These are phyloP conservation scores for Neoniphon sammara DNA, from an alignment of 2,797 vertebrate genomes.

Conservation along the genomic window DNA sequence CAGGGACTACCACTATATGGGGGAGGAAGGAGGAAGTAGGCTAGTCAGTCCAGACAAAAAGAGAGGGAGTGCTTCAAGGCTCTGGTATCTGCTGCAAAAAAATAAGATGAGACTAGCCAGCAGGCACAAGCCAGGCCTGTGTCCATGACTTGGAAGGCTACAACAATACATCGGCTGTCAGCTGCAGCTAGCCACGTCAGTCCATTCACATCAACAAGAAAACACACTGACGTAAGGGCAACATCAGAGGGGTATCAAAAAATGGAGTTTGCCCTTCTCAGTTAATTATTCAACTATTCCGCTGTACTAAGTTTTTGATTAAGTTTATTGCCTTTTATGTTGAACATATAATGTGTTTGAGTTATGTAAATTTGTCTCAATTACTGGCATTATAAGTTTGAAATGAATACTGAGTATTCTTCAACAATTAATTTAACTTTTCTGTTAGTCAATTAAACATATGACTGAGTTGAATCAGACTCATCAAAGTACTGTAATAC, in stretches of 20 bases:
- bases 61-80: conserved; percentile 44
- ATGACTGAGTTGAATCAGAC: too few relatives aligned
- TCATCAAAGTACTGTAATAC: too few relatives aligned
- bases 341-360: too few relatives aligned
- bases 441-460: too few relatives aligned
- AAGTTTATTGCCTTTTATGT: background rate
- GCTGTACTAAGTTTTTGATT: background rate
- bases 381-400: too few relatives aligned
- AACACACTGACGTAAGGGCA: conserved; percentile 19
- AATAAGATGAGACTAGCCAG: conserved; percentile 14
- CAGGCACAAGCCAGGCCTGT: conserved; percentile 17
- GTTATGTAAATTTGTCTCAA: too few relatives aligned
- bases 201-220: conserved; percentile 12
- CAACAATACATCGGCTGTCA: conserved; percentile 41
- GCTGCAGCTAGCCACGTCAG: conserved; percentile 26
- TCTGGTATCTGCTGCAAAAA: conserved; percentile 14
- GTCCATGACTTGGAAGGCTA: background rate
- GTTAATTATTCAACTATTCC: conserved; percentile 6
- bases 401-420: too few relatives aligned
- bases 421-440: too few relatives aligned
- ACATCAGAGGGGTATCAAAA: conserved; percentile 7
- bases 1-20: conserved; percentile 1
- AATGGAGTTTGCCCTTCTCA: conserved; percentile 12
- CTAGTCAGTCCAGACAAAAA: conserved; percentile 29
- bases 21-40: conserved; percentile 58